Evolutionary conservation across 2,113 vertebrate species (phyloP), one percentile per base, ranked within the genome.

Genomic region (Phalacrocorax pelagicus): DNA sequence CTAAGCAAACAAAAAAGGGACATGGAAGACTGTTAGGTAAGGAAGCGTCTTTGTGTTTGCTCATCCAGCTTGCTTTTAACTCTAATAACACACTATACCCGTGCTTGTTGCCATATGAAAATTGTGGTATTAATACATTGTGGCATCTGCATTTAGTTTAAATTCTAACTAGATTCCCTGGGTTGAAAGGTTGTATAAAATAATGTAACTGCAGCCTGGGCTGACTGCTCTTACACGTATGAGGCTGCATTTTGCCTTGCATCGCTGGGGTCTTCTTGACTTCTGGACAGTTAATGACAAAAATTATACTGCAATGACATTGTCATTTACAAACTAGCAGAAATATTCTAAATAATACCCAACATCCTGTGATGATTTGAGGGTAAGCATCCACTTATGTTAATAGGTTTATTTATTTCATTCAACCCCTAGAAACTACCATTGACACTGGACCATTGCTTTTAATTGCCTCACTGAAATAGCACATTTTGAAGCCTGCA

Each of bases 391-490:
- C 86, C 62, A 65, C 82, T 96, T 92, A 80, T 91, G 97, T 96
- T 96, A 95, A 97, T 85, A 94, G 96, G 91, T 95, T 95, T 95
- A 85, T 77, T 93, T 94, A 92, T 98, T 98, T 98, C 7, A 9
- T 23, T 88, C 61, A 89, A 21, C 30, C 55, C 44, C 24, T 44
- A 94, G 95, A 97, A 96, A 44, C 78, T 81, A 71, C 85, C 78
- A 85, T 66, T 90, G 78, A 71, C 72, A 58, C 46, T 75, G 86
- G 88, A 90, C 52, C 94, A 95, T 93, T 86, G 91, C 81, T 91
- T 97, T 92, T 97, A 95, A 98, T 96, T 83, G 85, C 71, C 86
- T 96, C 72, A 86, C 15, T 97, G 94, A 96, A 86, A 91, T 42
- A 97, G 79, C 87, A 94, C 67, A 84, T 97, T 92, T 72, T 91